A percentile compares a stretch with the other conserved stretches of the same genome.
Evolutionary conservation across 2,113 vertebrate genomes (phyloP).

Genomic region (Verasper variegatus): DNA sequence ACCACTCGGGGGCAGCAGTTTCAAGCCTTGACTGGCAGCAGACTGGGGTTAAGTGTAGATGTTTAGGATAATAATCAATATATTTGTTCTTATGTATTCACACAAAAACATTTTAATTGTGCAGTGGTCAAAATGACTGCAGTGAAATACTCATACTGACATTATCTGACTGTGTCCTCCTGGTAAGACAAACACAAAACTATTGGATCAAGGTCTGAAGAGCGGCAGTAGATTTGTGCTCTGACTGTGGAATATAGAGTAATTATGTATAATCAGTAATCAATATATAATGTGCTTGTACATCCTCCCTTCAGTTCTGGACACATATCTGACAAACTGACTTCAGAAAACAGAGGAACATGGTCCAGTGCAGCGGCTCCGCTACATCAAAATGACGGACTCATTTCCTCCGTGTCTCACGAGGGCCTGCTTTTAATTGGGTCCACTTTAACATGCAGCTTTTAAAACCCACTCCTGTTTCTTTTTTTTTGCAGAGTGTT

Average conservation of each 20-base stretch:
- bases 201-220: conserved; percentile 49
- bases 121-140: neutral
- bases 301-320: neutral
- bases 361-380: conserved; percentile 4
- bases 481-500: conserved; percentile 34
- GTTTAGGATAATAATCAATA: neutral
- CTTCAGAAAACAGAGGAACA: conserved; percentile 1
- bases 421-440: conserved; percentile 66
- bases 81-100: conserved; percentile 4
- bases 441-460: conserved; percentile 64
- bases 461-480: conserved; percentile 47
- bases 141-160: neutral
- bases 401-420: conserved; percentile 45
- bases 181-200: conserved; percentile 3
- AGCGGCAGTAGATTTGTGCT: conserved; percentile 23
- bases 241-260: neutral
- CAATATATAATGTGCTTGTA: neutral
- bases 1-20: conserved; percentile 69
- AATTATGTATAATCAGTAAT: conserved; percentile 8
- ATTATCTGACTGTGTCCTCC: neutral
- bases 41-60: neutral
- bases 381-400: conserved; percentile 42
- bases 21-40: conserved; percentile 43
- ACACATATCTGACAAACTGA: conserved; percentile 8
- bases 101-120: neutral